A percentile compares a stretch with the other conserved stretches of the same genome.
Conservation (phyloP, 2,888 invertebrate species). For the Ganaspis brasiliensis region DNA sequence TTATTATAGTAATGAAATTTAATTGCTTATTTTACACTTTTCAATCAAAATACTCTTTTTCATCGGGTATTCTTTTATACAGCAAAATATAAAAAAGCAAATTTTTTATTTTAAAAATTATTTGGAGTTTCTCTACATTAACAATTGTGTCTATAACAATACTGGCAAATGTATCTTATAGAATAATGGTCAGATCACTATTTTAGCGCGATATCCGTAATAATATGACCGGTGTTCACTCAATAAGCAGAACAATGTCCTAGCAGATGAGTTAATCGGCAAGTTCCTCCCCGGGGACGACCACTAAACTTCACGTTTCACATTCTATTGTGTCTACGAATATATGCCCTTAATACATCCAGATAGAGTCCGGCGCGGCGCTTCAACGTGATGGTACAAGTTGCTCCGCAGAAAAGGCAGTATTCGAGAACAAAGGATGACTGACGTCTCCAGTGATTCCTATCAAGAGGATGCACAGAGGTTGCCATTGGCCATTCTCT, state of each 20-base stretch:
- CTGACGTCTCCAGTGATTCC: constrained; percentile 75
- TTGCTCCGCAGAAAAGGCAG: constrained; percentile 65
- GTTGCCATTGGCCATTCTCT: constrained; percentile 44
- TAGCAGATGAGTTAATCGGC: constrained; percentile 80
- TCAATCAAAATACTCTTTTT: too few species aligned
- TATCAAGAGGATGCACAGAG: constrained; percentile 64
- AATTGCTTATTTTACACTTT: too few species aligned
- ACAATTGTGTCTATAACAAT: too few species aligned
- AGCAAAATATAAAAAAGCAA: too few species aligned
- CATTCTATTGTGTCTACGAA: constrained; percentile 65
- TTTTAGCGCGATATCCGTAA: constrained; percentile 63
- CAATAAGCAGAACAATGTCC: constrained; percentile 79
- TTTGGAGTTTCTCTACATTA: too few species aligned
- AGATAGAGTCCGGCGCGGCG: constrained; percentile 59
- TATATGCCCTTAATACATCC: constrained; percentile 61
- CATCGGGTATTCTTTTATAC: too few species aligned
- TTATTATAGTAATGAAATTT: too few species aligned
- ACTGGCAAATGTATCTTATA: constrained; percentile 48
- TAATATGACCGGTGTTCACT: constrained; percentile 71
- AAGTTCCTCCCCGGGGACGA: constrained; percentile 78
- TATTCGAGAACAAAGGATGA: constrained; percentile 73
- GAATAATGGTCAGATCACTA: constrained; percentile 58
- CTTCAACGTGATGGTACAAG: constrained; percentile 56
- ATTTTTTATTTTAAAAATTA: too few species aligned
- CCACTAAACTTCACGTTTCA: constrained; percentile 68